These are phyloP conservation scores for Agapostemon virescens DNA, from an alignment of 2,888 invertebrate species.

Conservation along the genomic window DNA sequence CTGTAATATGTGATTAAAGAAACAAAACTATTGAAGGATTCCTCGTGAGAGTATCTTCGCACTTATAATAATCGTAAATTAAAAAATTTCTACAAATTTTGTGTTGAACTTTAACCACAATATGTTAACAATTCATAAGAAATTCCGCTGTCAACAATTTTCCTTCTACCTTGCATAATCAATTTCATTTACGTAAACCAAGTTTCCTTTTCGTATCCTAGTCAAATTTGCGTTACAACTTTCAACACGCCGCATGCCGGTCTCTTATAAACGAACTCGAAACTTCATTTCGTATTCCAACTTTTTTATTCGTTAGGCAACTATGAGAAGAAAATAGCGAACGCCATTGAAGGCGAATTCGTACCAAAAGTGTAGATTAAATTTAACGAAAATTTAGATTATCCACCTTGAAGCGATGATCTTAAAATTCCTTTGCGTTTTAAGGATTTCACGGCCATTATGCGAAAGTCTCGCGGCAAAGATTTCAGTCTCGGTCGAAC, in stretches of 20 bases:
- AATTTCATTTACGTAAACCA: background rate
- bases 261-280: background rate
- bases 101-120: background rate
- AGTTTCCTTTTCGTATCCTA: background rate
- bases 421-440: conserved; percentile 13
- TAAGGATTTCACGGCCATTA: conserved; percentile 17
- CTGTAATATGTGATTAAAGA: background rate
- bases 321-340: background rate
- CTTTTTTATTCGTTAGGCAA: background rate
- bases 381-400: conserved; percentile 29
- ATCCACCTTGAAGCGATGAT: background rate
- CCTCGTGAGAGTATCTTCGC: no score
- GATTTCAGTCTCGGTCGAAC: background rate
- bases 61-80: background rate
- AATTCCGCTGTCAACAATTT: background rate
- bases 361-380: conserved; percentile 19
- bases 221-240: background rate
- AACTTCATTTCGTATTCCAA: background rate
- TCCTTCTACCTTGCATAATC: background rate
- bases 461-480: conserved; percentile 17
- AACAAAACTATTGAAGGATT: background rate
- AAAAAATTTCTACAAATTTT: background rate
- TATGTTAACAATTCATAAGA: background rate
- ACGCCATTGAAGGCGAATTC: background rate
- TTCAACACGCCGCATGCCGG: no score